These are phyloP conservation scores for Sycobia sp. DNA, from an alignment of 1,140 invertebrate genomes.

Conservation along the genomic window DNA sequence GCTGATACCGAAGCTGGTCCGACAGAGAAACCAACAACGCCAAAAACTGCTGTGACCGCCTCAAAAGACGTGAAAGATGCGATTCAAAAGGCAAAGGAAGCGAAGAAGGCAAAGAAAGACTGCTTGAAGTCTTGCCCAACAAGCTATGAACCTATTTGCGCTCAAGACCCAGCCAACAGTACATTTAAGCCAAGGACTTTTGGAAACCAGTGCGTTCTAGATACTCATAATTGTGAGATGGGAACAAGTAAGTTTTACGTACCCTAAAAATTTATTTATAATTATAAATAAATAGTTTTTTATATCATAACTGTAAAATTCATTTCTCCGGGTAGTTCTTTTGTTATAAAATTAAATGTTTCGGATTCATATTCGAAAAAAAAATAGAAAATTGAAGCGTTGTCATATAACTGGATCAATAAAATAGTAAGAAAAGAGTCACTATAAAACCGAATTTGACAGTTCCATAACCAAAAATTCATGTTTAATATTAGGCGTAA, in stretches of 20 bases:
- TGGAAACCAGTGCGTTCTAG: slow-evolving; percentile 47
- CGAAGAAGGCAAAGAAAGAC: slow-evolving; percentile 51
- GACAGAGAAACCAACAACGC: neutral
- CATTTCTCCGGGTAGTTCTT: too few species aligned
- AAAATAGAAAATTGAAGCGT: too few species aligned
- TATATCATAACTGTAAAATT: too few species aligned
- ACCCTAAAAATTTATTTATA: slow-evolving; percentile 13
- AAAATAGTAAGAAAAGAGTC: too few species aligned
- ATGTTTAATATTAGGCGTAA: too few species aligned
- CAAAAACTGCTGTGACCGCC: slow-evolving; percentile 39
- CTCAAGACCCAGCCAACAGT: slow-evolving; percentile 48
- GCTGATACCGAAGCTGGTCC: slow-evolving; percentile 6
- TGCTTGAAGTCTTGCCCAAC: slow-evolving; percentile 45
- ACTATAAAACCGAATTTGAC: too few species aligned
- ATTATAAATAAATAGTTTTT: too few species aligned
- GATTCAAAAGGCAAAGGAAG: slow-evolving; percentile 51
- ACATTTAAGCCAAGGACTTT: slow-evolving; percentile 50
- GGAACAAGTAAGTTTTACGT: slow-evolving; percentile 51
- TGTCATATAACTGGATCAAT: too few species aligned
- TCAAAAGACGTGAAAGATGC: slow-evolving; percentile 55
- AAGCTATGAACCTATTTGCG: slow-evolving; percentile 52
- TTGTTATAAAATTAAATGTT: too few species aligned
- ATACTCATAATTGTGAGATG: slow-evolving; percentile 52
- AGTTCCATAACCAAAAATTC: too few species aligned
- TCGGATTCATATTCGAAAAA: too few species aligned